These are phyloP conservation scores for Oryctes rhinoceros DNA, from an alignment of 1,140 invertebrate genomes.

Conservation along the genomic window DNA sequence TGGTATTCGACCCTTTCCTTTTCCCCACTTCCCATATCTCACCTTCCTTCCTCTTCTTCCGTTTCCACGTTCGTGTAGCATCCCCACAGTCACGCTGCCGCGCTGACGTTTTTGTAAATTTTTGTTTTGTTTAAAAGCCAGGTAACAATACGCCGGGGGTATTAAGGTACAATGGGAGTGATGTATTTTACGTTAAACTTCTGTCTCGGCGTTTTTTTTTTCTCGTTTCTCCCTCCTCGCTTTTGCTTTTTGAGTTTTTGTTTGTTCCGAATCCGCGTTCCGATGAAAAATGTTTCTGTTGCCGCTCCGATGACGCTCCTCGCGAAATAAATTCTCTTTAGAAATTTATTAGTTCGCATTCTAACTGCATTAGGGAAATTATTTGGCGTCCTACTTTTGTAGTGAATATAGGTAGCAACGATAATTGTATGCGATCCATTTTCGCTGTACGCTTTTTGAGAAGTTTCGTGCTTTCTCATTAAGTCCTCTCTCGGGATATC, in stretches of 20 bases:
- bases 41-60: not conserved
- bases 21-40: not conserved
- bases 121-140: slow-evolving; percentile 36
- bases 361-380: slow-evolving; percentile 10
- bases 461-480: too few species aligned
- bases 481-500: too few species aligned
- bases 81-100: not conserved
- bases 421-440: too few species aligned
- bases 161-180: slow-evolving; percentile 24
- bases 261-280: not conserved
- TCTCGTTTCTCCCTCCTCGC: too few species aligned
- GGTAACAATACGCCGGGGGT: slow-evolving; percentile 15
- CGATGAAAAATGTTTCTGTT: not conserved
- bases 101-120: slow-evolving; percentile 27
- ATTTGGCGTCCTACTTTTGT: not conserved
- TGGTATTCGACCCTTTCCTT: not conserved
- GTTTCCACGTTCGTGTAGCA: not conserved
- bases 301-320: not conserved
- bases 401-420: not conserved
- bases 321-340: not conserved
- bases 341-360: slow-evolving; percentile 28
- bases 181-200: slow-evolving; percentile 27
- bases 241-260: not conserved
- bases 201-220: too few species aligned
- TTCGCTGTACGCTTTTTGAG: too few species aligned